A percentile compares a stretch with the other conserved stretches of the same genome.
Conservation (phyloP, 2,888 invertebrate genomes). For the Alentia gelatinosa region DNA sequence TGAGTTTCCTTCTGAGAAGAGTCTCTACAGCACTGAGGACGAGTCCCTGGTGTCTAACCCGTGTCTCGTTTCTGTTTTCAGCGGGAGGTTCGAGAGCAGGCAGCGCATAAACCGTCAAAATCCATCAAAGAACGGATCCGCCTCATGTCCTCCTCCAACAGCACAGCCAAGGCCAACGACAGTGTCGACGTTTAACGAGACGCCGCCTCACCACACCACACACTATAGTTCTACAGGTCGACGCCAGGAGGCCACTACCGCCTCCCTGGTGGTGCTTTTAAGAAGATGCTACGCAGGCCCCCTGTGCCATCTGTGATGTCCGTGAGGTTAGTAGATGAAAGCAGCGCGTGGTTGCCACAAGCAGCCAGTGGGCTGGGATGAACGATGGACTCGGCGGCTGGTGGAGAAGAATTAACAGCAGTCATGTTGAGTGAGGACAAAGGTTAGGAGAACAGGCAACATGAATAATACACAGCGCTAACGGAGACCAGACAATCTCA, state of each 20-base stretch:
- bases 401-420: too few relatives aligned
- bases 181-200: conserved; percentile 41
- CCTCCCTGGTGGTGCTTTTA: background rate
- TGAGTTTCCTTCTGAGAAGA: too few relatives aligned
- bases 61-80: background rate
- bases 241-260: background rate
- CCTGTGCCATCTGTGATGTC: background rate
- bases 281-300: background rate
- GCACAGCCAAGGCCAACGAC: background rate
- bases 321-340: background rate
- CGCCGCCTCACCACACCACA: background rate
- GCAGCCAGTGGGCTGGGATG: background rate
- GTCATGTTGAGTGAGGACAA: too few relatives aligned
- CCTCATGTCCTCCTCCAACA: conserved; percentile 10
- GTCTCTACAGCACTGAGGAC: too few relatives aligned
- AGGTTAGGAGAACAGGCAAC: too few relatives aligned
- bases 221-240: background rate
- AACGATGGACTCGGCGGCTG: too few relatives aligned
- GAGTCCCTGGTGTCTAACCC: too few relatives aligned
- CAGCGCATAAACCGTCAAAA: conserved; percentile 42
- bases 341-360: background rate
- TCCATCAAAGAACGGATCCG: background rate
- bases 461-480: too few relatives aligned
- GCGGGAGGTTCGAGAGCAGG: conserved; percentile 38
- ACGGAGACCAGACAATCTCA: too few relatives aligned